Evolutionary conservation across 2,113 vertebrate species (phyloP), one percentile per base, ranked within the genome.

Genomic region (Oplegnathus fasciatus): DNA sequence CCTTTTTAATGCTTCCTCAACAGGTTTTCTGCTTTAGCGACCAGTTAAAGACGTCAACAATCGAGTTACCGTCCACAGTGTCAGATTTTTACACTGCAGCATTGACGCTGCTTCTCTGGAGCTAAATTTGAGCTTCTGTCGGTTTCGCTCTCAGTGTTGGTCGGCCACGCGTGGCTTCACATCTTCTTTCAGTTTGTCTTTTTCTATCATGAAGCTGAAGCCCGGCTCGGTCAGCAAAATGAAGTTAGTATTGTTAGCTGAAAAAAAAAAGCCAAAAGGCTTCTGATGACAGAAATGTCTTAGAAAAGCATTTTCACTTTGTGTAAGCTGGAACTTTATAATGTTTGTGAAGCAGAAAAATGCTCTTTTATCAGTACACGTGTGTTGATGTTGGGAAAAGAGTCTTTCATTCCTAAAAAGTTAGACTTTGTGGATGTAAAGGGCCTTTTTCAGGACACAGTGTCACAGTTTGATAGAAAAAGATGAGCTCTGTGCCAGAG

Each of bases 171-270:
- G n/a, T 65, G 57, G 67, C 71, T 61, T 92, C 86, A 58, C 44
- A 9, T 67, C 80, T 72, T 34, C 85, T 91, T 92, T 93, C 88
- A 44, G 9, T 91, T 80, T 58, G 50, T 70, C 58, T 86, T 85
- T 74, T 73, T 22, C 54, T 42, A 32, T 54, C 75, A 13, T 22
- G n/a, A 86, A 79, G 71, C 83, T 44, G 50, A 65, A 54, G 60
- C 50, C 10, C 9, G 54, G 18, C 61, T 9, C 17, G 1, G 8
- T 73, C 67, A 2, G 80, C 67, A 62, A 22, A 73, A 61, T 15
- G 32, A 57, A 40, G 62, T 72, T 76, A 28, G 78, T 70, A 52
- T 70, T 62, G 58, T 74, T 37, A 32, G 22, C 82, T 55, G 37
- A 55, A 71, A 60, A 42, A 61, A n/a, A 64, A 75, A 60, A 34